phyloP scores from a whole-genome alignment of 2,113 vertebrate species.

The Perca flavescens region DNA sequence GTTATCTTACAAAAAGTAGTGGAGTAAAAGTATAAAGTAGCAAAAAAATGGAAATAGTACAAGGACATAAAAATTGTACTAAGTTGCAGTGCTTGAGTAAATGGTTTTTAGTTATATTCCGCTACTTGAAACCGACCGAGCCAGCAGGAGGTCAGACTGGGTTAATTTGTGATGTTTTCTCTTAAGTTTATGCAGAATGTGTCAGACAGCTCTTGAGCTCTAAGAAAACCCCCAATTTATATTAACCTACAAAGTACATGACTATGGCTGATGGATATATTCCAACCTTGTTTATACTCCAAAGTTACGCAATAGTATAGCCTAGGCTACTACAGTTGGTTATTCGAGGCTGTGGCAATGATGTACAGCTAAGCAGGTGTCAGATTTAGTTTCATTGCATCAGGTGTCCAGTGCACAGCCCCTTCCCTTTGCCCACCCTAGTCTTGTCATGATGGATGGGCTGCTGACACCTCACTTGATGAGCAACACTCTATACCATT shows the following conservation, averaged over 20 bases:
- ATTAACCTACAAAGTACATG: neutral
- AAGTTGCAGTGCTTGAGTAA: neutral
- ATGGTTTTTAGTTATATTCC: neutral
- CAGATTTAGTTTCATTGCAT: slow-evolving; percentile 54
- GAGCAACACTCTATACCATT: slow-evolving; percentile 20
- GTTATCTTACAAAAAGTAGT: neutral
- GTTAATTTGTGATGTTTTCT: neutral
- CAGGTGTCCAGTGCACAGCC: slow-evolving; percentile 19
- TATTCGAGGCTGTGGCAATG: slow-evolving; percentile 40
- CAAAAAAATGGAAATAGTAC: neutral
- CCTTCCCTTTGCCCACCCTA: neutral
- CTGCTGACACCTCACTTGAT: slow-evolving; percentile 53
- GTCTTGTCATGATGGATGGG: slow-evolving; percentile 37
- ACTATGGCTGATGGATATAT: neutral
- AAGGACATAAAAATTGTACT: neutral
- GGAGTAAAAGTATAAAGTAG: neutral
- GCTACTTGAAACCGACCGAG: neutral
- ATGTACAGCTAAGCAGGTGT: slow-evolving; percentile 64
- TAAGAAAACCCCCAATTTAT: neutral
- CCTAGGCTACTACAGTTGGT: neutral
- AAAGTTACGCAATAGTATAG: neutral
- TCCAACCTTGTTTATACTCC: slow-evolving; percentile 23
- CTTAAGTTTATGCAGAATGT: neutral
- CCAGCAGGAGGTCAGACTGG: neutral
- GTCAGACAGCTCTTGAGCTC: neutral